phyloP scores from a whole-genome alignment of 2,797 vertebrate genomes.

The Danionella dracula region DNA sequence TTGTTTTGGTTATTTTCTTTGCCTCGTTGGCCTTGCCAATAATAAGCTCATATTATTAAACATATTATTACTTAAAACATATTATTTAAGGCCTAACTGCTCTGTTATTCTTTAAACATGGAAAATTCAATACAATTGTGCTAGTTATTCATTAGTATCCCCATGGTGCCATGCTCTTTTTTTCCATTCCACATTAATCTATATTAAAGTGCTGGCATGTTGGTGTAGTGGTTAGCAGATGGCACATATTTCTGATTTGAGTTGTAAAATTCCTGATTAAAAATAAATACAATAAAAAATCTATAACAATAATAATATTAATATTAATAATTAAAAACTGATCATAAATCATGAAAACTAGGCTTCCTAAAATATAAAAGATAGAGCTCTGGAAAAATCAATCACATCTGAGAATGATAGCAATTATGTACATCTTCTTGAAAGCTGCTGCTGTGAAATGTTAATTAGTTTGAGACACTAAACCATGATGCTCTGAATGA shows the following conservation, averaged over 20 bases:
- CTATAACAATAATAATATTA: no score
- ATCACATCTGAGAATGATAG: constrained; percentile 21
- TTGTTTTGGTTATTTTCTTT: constrained; percentile 54
- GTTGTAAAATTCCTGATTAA: no score
- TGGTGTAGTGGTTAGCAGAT: no score
- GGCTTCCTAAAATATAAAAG: constrained; percentile 1
- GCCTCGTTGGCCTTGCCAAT: no score
- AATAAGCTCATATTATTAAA: no score
- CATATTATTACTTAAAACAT: no score
- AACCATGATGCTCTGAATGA: constrained; percentile 17
- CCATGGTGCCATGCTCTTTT: neutral
- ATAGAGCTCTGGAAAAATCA: constrained; percentile 14
- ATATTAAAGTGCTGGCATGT: no score
- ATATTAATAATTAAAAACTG: neutral
- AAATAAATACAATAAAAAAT: no score
- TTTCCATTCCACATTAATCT: neutral
- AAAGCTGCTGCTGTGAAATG: constrained; percentile 38
- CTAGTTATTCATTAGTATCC: constrained; percentile 16
- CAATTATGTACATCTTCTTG: constrained; percentile 35
- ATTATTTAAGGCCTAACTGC: constrained; percentile 12
- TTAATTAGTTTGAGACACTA: constrained; percentile 23
- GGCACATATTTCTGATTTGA: no score
- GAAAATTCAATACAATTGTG: constrained; percentile 17
- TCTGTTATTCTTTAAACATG: neutral
- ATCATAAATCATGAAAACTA: neutral